Conservation (phyloP, 2,113 vertebrate genomes). For the Trachemys scripta region DNA sequence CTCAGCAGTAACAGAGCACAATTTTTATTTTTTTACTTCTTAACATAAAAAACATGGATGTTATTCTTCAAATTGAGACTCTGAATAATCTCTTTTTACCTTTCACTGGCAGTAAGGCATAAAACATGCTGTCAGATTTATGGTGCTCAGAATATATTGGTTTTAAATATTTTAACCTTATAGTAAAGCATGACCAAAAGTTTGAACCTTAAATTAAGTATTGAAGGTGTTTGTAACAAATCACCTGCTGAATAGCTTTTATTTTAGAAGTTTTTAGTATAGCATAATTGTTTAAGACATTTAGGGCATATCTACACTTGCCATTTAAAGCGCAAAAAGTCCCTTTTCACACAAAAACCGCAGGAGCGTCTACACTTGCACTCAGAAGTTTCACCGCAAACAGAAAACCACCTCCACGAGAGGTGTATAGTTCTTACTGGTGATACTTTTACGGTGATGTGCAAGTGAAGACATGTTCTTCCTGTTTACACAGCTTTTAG, state of each 20-base stretch:
- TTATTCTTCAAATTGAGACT: not conserved
- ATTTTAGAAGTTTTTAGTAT: not conserved
- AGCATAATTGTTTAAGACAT: not conserved
- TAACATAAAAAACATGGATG: not conserved
- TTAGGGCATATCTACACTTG: not conserved
- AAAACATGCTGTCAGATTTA: not conserved
- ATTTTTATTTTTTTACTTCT: not conserved
- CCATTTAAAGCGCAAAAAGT: too few relatives aligned
- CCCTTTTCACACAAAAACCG: too few relatives aligned
- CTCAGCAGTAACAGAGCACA: not conserved
- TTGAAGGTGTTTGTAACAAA: not conserved
- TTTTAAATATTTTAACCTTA: constrained; percentile 2
- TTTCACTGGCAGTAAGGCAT: not conserved
- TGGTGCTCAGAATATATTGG: not conserved
- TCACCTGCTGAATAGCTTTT: not conserved
- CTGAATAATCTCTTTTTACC: not conserved
- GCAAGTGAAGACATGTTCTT: too few relatives aligned
- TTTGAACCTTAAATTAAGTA: not conserved
- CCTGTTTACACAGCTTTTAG: too few relatives aligned
- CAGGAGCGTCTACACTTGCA: too few relatives aligned
- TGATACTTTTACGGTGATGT: too few relatives aligned
- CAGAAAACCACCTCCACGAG: too few relatives aligned
- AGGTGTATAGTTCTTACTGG: too few relatives aligned
- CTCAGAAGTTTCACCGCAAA: too few relatives aligned
- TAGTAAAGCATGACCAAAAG: not conserved